Percentiles rank a stretch among this genome's conserved stretches.
Conservation (phyloP, 2,888 invertebrate genomes). For the Glyphotaelius pellucidus region DNA sequence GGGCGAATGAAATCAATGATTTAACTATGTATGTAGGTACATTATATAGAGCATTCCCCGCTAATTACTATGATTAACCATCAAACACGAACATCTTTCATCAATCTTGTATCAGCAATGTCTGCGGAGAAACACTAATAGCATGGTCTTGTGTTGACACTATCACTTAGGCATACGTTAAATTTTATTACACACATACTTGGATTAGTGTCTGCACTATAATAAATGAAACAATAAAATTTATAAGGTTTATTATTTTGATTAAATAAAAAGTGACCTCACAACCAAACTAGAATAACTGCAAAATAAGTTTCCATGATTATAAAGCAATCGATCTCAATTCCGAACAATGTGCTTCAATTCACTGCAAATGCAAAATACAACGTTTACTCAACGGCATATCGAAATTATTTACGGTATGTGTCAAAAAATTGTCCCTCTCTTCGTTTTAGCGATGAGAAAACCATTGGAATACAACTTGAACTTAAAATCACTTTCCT, state of each 20-base stretch:
- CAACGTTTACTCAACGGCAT: not conserved
- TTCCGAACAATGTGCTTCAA: too few relatives aligned
- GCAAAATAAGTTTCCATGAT: too few relatives aligned
- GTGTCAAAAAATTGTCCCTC: too few relatives aligned
- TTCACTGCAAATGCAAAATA: too few relatives aligned
- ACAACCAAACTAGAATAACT: too few relatives aligned
- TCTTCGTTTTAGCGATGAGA: not conserved
- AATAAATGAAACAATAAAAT: not conserved
- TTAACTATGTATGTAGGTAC: not conserved
- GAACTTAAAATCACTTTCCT: not conserved
- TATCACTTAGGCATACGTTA: not conserved
- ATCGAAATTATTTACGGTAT: not conserved
- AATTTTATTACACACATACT: not conserved
- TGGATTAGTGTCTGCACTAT: not conserved
- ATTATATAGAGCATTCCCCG: not conserved
- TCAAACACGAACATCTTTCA: not conserved
- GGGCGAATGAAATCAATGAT: not conserved
- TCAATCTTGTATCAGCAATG: not conserved
- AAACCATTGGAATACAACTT: not conserved
- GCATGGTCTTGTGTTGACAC: not conserved
- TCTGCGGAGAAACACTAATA: not conserved
- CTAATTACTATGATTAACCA: not conserved
- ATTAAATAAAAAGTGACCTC: too few relatives aligned
- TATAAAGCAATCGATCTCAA: too few relatives aligned
- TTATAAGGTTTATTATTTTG: not conserved